Evolutionary conservation across 2,113 vertebrate species (phyloP), one percentile per base, ranked within the genome.

Genomic region (Martes martes): DNA sequence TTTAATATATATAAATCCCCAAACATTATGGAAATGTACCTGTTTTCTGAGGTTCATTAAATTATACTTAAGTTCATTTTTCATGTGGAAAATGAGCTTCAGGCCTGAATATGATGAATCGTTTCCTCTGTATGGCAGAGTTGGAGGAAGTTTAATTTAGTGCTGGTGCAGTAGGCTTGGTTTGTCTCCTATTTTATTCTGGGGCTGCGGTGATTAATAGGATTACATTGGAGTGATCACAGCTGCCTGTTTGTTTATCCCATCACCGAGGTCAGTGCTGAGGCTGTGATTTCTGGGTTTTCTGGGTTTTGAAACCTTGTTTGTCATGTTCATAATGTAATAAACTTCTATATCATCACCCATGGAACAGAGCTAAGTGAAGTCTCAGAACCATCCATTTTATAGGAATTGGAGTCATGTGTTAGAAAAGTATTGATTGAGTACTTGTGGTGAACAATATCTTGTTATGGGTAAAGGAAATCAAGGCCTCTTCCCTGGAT

Each of bases 31-130:
- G 65, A 96, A 97, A 95, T 95, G n/a, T 89, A 55, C 69, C 80
- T 85, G 65, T 85, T 94, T 96, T 93, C 76, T 76, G 84, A 88
- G 57, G 83, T 88, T 94, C 86, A 95, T 98, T 97, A 96, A 96
- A 96, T 97, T 78, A 94, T 61, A 90, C 59, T 89, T 92, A 65
- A 94, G 88, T 95, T 97, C 93, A 91, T 98, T 97, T 98, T 97
- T 98, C 95, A 97, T 96, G 94, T 50, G 61, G 89, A 93, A 96
- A 97, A 95, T 94, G 85, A 93, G 91, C 91, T 95, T 74, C n/a
- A 21, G 89, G 76, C 84, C 85, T 95, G 73, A 36, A 4, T n/a
- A 21, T 94, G 96, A 97, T 91, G 91, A 97, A 93, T 97, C 0
- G 6, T 76, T 98, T 97, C 97, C 85, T 89, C 67, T 47, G 9